Evolutionary conservation across 1,140 invertebrate genomes (phyloP).

Genomic region (Musca vetustissima): DNA sequence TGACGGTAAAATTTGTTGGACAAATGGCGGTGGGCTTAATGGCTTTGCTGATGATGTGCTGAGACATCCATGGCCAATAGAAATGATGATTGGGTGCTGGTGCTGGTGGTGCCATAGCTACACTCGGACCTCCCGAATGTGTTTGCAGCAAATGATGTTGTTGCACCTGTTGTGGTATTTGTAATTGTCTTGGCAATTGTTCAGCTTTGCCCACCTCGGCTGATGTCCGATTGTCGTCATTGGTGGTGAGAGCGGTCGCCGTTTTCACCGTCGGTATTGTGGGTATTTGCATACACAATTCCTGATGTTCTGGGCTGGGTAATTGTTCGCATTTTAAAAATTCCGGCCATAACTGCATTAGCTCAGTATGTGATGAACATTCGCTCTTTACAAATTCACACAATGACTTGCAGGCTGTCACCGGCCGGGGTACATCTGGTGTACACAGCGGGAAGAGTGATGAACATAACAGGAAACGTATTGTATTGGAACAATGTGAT

Average conservation of each 20-base stretch:
- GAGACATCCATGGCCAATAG: slow-evolving; percentile 45
- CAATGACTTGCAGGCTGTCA: slow-evolving; percentile 83
- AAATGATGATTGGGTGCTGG: slow-evolving; percentile 20
- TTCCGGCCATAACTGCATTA: slow-evolving; percentile 74
- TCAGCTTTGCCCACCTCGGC: neutral
- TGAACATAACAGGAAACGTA: slow-evolving; percentile 88
- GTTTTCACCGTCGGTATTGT: neutral
- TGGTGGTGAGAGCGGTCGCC: neutral
- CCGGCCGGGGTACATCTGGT: slow-evolving; percentile 79
- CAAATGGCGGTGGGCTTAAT: slow-evolving; percentile 37
- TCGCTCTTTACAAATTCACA: slow-evolving; percentile 79
- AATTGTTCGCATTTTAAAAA: slow-evolving; percentile 73
- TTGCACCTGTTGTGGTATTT: slow-evolving; percentile 19
- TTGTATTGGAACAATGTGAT: slow-evolving; percentile 82
- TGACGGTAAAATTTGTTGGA: slow-evolving; percentile 48
- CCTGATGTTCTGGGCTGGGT: slow-evolving; percentile 59
- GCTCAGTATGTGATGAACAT: slow-evolving; percentile 68
- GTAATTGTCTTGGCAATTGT: slow-evolving; percentile 8
- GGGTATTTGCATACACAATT: slow-evolving; percentile 61
- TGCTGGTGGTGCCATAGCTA: neutral
- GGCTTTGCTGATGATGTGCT: slow-evolving; percentile 34
- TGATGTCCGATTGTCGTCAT: neutral
- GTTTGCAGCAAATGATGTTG: slow-evolving; percentile 4
- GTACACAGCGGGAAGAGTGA: slow-evolving; percentile 92
- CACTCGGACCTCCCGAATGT: neutral